Conservation (phyloP, 2,888 invertebrate genomes). For the Caenorhabditis sp. region DNA sequence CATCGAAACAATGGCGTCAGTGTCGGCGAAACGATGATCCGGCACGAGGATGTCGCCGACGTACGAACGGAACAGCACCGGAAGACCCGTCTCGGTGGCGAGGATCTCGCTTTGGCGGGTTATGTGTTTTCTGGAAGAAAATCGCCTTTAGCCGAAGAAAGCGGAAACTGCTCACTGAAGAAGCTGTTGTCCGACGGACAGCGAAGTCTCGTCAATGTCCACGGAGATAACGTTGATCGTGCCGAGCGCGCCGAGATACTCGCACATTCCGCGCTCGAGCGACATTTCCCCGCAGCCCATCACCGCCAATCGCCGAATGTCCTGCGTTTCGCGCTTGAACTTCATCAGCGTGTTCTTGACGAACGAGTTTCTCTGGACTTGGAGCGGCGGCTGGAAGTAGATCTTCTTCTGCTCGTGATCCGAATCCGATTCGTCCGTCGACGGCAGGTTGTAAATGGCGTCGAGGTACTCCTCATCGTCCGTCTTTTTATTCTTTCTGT, state of each 20-base stretch:
- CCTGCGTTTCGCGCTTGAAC: slow-evolving; percentile 16
- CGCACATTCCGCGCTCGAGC: slow-evolving; percentile 40
- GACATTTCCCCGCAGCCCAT: slow-evolving; percentile 66
- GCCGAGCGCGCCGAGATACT: slow-evolving; percentile 23
- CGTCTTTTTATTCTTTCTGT: not conserved
- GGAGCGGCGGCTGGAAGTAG: slow-evolving; percentile 42
- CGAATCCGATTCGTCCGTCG: not conserved
- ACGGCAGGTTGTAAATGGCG: slow-evolving; percentile 3
- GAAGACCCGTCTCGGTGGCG: slow-evolving; percentile 28
- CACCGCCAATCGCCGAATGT: slow-evolving; percentile 31
- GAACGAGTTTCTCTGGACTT: slow-evolving; percentile 53
- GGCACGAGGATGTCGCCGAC: slow-evolving; percentile 55
- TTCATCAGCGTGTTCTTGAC: slow-evolving; percentile 26
- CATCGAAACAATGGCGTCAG: slow-evolving; percentile 60
- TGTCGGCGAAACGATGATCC: slow-evolving; percentile 56
- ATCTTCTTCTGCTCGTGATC: not conserved
- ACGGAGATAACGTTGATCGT: slow-evolving; percentile 54
- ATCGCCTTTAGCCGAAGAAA: not conserved
- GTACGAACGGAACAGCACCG: slow-evolving; percentile 42
- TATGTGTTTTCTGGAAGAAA: slow-evolving; percentile 35
- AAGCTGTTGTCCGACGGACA: slow-evolving; percentile 48
- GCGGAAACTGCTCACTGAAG: slow-evolving; percentile 36
- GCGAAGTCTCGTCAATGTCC: slow-evolving; percentile 51
- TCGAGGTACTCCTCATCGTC: slow-evolving; percentile 28
- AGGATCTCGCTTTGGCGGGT: slow-evolving; percentile 3